These are phyloP conservation scores for Drosophila picticornis DNA, from an alignment of 2,888 invertebrate genomes.

Conservation along the genomic window DNA sequence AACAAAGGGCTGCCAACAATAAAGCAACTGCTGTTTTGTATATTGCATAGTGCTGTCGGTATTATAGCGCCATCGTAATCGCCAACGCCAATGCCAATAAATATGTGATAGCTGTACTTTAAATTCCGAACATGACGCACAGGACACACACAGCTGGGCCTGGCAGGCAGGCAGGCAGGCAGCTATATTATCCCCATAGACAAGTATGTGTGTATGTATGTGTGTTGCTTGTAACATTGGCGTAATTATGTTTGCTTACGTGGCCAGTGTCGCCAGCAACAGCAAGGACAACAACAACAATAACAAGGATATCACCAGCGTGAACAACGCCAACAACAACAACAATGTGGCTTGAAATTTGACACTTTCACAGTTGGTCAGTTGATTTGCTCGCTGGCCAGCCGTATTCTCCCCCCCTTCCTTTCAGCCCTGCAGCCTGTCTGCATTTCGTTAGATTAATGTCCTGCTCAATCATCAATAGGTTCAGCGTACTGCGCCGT, in stretches of 20 bases:
- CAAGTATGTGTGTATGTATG: slow-evolving; percentile 9
- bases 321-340: slow-evolving; percentile 52
- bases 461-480: slow-evolving; percentile 80
- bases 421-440: slow-evolving; percentile 46
- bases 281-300: slow-evolving; percentile 24
- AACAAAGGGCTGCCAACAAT: neutral
- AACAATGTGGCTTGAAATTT: slow-evolving; percentile 80
- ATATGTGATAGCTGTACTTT: slow-evolving; percentile 39
- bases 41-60: slow-evolving; percentile 19
- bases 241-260: slow-evolving; percentile 80
- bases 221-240: slow-evolving; percentile 46
- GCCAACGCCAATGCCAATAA: slow-evolving; percentile 10
- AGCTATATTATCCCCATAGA: slow-evolving; percentile 8
- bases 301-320: slow-evolving; percentile 51
- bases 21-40: slow-evolving; percentile 6
- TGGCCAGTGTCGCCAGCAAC: slow-evolving; percentile 61
- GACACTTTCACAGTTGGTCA: slow-evolving; percentile 79
- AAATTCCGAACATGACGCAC: slow-evolving; percentile 39
- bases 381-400: slow-evolving; percentile 74
- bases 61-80: slow-evolving; percentile 7
- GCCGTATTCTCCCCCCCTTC: slow-evolving; percentile 25
- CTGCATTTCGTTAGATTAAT: slow-evolving; percentile 79
- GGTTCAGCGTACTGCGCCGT: slow-evolving; percentile 75
- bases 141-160: slow-evolving; percentile 2
- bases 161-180: slow-evolving; percentile 4